Base-by-base conservation (phyloP, 2,113 vertebrate species). In the Tachuris rubrigastra region DNA sequence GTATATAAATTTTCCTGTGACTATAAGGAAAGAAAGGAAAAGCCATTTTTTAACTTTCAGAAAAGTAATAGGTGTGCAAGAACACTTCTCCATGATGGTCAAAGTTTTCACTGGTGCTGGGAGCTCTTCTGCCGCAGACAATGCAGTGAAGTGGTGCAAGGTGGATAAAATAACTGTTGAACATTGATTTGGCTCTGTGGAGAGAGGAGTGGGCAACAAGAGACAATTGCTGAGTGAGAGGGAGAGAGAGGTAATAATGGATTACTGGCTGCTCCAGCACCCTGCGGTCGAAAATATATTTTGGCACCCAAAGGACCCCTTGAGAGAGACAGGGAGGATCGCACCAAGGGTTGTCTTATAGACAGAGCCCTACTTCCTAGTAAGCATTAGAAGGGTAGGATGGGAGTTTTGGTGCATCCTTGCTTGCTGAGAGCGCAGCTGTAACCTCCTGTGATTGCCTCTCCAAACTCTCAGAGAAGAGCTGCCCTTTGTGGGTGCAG, bases 351-450 rank as follows among this genome's bases (percentile, higher is more conserved):
- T 42, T 81, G 46, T 24, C 9, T 35, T 53, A 27, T 2, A 3
- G 30, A 23, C 9, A 18, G 13, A 75, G 19, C 19, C 2, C 0
- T 3, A 1, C 14, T 65, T 6, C 7, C 11, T 49, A 33, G 30
- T 30, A 30, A 15, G 27, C 1, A 1, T 47, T 58, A 41, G 68
- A 47, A 39, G 18, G 15, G 10, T 41, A 41, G 33, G 33, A 14
- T 77, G 33, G 31, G 33, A 87, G 39, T 55, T 89, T 19, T 65
- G 39, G 39, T 63, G 44, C 21, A 27, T 27, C n/a, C 28, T 37
- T 6, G 2, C 35, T 56, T 65, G 59, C 65, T 1, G 2, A 35
- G 53, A 37, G 20, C 2, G 5, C 28, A 55, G 44, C 39, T 55
- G 20, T 42, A 30, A 18, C 33, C 19, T 87, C 14, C 37, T 83